A percentile compares a stretch with the other conserved stretches of the same genome.
phyloP scores from a whole-genome alignment of 2,888 invertebrate genomes.

The Pocota personata region DNA sequence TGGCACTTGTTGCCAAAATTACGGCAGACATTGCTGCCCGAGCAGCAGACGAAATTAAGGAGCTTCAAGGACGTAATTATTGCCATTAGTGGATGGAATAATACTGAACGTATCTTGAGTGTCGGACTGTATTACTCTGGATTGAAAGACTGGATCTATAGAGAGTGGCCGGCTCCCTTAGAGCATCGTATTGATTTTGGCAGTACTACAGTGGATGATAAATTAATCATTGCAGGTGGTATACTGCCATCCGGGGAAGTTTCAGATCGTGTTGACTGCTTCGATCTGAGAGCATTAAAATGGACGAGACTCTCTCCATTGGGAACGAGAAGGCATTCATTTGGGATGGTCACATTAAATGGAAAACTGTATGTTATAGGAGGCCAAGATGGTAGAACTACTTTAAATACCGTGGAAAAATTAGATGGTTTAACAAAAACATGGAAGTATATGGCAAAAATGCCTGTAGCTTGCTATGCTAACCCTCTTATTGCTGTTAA shows the following conservation, averaged over 20 bases:
- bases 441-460: neutral
- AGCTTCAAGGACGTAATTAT: neutral
- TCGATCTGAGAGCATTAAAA: neutral
- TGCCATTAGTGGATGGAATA: neutral
- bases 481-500: too few species aligned
- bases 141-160: neutral
- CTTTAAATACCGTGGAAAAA: too few species aligned
- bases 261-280: neutral
- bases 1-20: neutral
- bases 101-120: neutral
- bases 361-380: neutral
- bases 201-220: neutral
- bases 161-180: neutral
- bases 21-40: neutral
- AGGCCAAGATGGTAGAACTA: neutral
- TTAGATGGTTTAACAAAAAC: neutral
- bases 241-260: neutral
- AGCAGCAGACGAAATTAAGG: neutral
- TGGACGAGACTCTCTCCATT: neutral
- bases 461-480: neutral
- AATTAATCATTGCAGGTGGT: neutral
- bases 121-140: neutral
- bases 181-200: neutral
- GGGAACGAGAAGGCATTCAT: neutral
- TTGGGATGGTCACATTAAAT: neutral